A percentile compares a stretch with the other conserved stretches of the same genome.
Conservation (phyloP, 2,888 invertebrate species). For the Xestia rhomboidea region DNA sequence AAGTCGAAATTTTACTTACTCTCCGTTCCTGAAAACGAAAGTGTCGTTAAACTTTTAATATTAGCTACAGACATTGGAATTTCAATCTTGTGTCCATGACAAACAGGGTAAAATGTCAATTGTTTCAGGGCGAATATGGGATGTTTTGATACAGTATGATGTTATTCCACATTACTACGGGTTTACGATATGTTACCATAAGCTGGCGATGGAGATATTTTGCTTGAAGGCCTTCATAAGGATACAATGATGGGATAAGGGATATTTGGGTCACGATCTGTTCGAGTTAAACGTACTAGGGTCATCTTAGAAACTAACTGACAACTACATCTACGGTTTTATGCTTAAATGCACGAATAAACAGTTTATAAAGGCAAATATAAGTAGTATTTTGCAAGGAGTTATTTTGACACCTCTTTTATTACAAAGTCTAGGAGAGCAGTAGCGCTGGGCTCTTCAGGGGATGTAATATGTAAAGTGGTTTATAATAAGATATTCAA, state of each 20-base stretch:
- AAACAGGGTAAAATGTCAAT: constrained; percentile 27
- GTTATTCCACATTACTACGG: constrained; percentile 31
- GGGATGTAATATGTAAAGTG: neutral
- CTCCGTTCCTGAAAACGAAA: constrained; percentile 49
- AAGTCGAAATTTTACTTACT: constrained; percentile 16
- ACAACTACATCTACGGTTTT: neutral
- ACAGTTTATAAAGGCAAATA: neutral
- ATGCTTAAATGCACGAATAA: neutral
- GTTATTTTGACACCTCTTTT: neutral
- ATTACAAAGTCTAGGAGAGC: neutral
- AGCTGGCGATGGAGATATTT: constrained; percentile 25
- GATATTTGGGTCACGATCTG: neutral
- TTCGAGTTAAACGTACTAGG: neutral
- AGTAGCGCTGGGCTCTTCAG: neutral
- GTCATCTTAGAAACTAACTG: neutral
- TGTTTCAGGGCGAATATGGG: neutral
- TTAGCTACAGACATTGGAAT: neutral
- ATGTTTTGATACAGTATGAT: constrained; percentile 31
- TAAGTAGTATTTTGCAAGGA: neutral
- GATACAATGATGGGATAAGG: constrained; percentile 7
- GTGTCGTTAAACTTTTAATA: constrained; percentile 65
- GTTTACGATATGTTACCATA: constrained; percentile 50
- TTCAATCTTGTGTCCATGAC: rapidly evolving
- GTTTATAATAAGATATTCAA: neutral
- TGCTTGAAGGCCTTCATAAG: neutral